Evolutionary conservation across 2,888 invertebrate species (phyloP), one percentile per base, ranked within the genome.

Genomic region (Lithophane socia): DNA sequence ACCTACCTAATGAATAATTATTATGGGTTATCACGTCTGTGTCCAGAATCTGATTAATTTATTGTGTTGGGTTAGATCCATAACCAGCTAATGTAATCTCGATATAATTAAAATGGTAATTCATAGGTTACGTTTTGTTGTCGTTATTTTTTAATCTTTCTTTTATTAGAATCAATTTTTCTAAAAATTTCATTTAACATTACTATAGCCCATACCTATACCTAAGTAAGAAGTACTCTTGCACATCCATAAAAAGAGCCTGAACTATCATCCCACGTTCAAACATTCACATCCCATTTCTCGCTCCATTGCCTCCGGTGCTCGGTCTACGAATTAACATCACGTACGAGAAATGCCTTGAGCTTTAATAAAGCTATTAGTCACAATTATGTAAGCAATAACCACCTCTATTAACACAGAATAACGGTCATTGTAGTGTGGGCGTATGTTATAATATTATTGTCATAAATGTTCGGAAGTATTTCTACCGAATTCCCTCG

Each of bases 341-440:
- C 73, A 76, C 75, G 68, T 76, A 63, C 68, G 29, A 56, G 66
- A 58, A 73, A 76, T 76, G 52, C 67, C 74, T 63, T 3, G 16
- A 52, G 42, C 63, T 49, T 47, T 65, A 70, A 83, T 65, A 71
- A 80, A 47, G n/a, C 64, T 64, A 63, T 77, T 71, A 54, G 52
- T 49, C 47, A 61, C 58, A 21, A 77, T 74, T 64, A 47, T 52
- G 54, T 64, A 73, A 76, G 82, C 79, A 76, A 84, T 82, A 85
- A 76, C 42, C 49, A 13, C 18, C 74, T 61, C 56, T 84, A 75
- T 73, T 42, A 42, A 64, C 58, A 61, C 18, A 47, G 12, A 61
- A 79, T 82, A 79, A 24, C 21, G 64, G 18, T 61, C 61, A 75
- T 67, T 74, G 60, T 82, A 47, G 49, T 60, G 54, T 79, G 67